Conservation (phyloP, 2,888 invertebrate genomes). For the Melinopterus prodromus region DNA sequence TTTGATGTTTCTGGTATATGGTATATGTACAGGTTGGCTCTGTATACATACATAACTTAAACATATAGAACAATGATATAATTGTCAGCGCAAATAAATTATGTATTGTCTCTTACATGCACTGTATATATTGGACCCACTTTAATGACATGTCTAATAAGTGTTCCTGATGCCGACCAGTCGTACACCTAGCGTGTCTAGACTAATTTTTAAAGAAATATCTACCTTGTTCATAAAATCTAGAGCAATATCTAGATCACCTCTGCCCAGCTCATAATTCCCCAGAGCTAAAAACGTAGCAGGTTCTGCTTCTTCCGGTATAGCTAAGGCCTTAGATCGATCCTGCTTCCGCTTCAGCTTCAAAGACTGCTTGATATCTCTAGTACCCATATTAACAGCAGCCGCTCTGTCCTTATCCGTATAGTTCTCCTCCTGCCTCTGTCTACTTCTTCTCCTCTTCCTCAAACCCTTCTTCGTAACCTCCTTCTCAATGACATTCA, state of each 20-base stretch:
- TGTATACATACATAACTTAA: no score
- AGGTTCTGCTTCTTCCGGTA: conserved; percentile 83
- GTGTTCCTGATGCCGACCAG: no score
- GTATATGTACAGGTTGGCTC: no score
- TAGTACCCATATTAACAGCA: conserved; percentile 86
- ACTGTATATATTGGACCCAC: no score
- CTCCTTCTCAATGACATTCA: conserved; percentile 49
- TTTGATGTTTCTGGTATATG: no score
- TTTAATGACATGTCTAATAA: no score
- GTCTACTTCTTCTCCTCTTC: conserved; percentile 51
- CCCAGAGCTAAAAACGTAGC: conserved; percentile 79
- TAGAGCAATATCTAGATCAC: conserved; percentile 76
- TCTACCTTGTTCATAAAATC: conserved; percentile 81
- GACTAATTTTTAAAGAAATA: no score
- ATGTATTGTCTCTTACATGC: no score
- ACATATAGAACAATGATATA: no score
- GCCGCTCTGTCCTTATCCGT: conserved; percentile 93
- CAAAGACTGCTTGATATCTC: conserved; percentile 86
- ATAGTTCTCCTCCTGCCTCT: conserved; percentile 75
- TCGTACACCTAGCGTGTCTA: no score
- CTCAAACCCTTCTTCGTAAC: conserved; percentile 51
- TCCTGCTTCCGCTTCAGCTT: conserved; percentile 83
- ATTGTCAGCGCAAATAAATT: no score
- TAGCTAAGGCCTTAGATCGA: conserved; percentile 73
- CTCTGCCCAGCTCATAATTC: conserved; percentile 78